Conservation (phyloP, 92 coral and sea anemone genomes). For the Zoanthus sociatus region DNA sequence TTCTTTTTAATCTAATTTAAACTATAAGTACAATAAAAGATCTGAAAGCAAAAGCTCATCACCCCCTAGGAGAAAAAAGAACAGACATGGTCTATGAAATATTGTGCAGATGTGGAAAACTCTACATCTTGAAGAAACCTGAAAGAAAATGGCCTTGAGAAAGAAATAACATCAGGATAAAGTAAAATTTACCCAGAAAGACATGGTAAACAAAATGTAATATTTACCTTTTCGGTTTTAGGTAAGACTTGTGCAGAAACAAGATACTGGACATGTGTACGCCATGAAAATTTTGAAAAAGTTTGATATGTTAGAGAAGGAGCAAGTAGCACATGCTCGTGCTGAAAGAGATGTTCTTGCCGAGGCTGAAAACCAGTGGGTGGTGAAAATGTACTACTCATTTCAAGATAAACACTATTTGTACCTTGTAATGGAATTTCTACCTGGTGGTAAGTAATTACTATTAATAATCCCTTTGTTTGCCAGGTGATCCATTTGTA, state of each 20-base stretch:
- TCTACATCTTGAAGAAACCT: neutral
- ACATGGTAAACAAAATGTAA: neutral
- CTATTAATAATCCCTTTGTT: too few species aligned
- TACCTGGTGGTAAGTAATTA: conserved; percentile 88
- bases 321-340: conserved; percentile 96
- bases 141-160: too few species aligned
- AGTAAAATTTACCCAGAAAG: too few species aligned
- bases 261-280: conserved; percentile 98
- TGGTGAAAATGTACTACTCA: conserved; percentile 96
- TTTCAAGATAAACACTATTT: conserved; percentile 93
- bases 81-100: too few species aligned
- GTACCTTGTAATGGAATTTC: conserved; percentile 96
- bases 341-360: conserved; percentile 97
- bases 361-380: conserved; percentile 98
- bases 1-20: too few species aligned
- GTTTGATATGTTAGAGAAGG: conserved; percentile 96
- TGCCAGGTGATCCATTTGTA: too few species aligned
- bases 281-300: conserved; percentile 96
- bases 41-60: too few species aligned
- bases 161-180: too few species aligned
- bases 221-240: neutral
- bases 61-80: too few species aligned
- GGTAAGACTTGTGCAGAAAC: conserved; percentile 97
- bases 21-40: too few species aligned
- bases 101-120: neutral